Percentiles rank a stretch among this genome's conserved stretches.
Evolutionary conservation across 1,140 invertebrate species (phyloP).

Genomic region (Macrocentrus cingulum): DNA sequence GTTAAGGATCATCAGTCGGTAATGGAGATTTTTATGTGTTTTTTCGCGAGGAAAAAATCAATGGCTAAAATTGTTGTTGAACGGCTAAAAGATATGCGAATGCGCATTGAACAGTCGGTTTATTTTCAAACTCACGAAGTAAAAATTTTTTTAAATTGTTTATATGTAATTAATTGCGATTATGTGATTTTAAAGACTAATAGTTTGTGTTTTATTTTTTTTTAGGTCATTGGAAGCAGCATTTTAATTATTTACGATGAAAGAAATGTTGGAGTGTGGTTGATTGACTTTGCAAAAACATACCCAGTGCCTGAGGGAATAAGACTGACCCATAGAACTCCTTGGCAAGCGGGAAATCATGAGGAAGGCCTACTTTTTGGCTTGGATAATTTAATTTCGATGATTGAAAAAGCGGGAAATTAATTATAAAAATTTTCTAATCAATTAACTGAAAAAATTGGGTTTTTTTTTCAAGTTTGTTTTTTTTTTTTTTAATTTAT

Average conservation of each 20-base stretch:
- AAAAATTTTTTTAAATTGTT: conserved; percentile 23
- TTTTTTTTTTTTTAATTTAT: too few relatives aligned
- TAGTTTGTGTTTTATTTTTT: conserved; percentile 6
- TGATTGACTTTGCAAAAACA: conserved; percentile 97
- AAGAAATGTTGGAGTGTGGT: conserved; percentile 83
- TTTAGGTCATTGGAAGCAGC: conserved; percentile 84
- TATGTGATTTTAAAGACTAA: conserved; percentile 5
- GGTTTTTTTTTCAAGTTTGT: too few relatives aligned
- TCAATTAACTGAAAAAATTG: too few relatives aligned
- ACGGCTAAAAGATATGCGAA: conserved; percentile 76
- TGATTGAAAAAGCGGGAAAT: conserved; percentile 41
- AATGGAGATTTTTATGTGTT: conserved; percentile 74
- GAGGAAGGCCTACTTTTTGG: conserved; percentile 93
- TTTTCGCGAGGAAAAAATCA: conserved; percentile 69
- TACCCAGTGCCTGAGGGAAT: conserved; percentile 71
- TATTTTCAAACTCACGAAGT: conserved; percentile 93
- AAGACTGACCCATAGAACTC: conserved; percentile 72
- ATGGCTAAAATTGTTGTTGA: conserved; percentile 71
- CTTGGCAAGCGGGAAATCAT: conserved; percentile 88
- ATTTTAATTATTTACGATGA: conserved; percentile 92
- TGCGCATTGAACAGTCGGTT: conserved; percentile 77
- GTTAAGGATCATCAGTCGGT: conserved; percentile 79
- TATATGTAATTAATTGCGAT: too few relatives aligned
- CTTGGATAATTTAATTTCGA: conserved; percentile 79
- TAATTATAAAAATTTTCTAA: too few relatives aligned